phyloP scores from a whole-genome alignment of 2,888 invertebrate species.

The Palloptera scutellata region DNA sequence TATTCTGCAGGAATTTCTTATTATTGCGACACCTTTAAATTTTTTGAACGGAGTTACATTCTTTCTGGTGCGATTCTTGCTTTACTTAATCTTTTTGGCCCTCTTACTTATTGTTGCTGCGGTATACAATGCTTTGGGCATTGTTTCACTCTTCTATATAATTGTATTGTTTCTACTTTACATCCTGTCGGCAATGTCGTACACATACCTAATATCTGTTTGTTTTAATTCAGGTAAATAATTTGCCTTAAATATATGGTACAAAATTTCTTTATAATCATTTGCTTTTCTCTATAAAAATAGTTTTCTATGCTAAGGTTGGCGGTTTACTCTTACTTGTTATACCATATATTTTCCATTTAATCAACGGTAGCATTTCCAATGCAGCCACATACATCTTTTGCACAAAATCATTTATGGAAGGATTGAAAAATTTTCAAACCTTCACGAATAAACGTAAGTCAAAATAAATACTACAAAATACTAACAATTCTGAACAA shows the following conservation, averaged over 20 bases:
- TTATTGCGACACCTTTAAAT: constrained; percentile 59
- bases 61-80: constrained; percentile 53
- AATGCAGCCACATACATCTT: constrained; percentile 46
- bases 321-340: constrained; percentile 57
- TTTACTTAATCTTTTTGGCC: constrained; percentile 47
- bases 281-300: constrained; percentile 13
- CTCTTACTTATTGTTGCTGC: constrained; percentile 45
- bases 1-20: constrained; percentile 51
- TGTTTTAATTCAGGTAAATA: constrained; percentile 60
- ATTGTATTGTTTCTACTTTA: constrained; percentile 52
- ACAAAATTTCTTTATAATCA: neutral
- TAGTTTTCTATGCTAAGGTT: constrained; percentile 61
- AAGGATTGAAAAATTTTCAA: constrained; percentile 57
- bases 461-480: constrained; percentile 2
- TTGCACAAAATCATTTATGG: constrained; percentile 56
- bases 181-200: constrained; percentile 55
- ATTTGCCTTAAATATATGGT: neutral
- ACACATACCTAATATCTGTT: constrained; percentile 59
- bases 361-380: constrained; percentile 49
- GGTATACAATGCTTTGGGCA: constrained; percentile 49
- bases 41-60: constrained; percentile 61
- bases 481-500: neutral
- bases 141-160: constrained; percentile 44
- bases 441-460: constrained; percentile 61
- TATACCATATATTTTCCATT: constrained; percentile 55